Conservation (phyloP, 2,888 invertebrate species). For the Cremastinae sp. region DNA sequence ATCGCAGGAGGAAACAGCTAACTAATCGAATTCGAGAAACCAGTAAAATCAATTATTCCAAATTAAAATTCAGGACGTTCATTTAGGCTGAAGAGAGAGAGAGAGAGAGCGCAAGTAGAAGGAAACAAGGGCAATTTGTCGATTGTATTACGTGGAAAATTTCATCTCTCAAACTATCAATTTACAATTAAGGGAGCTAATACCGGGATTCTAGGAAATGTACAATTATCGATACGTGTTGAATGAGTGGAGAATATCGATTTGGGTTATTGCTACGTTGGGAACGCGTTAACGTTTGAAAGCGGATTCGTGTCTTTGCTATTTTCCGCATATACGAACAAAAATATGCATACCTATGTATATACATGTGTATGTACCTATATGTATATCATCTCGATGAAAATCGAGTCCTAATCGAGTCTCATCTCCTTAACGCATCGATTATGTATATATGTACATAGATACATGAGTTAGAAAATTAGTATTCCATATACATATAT, state of each 20-base stretch:
- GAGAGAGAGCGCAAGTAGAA: background rate
- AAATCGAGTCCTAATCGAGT: constrained; percentile 48
- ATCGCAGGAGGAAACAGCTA: constrained; percentile 10
- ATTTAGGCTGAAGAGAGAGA: background rate
- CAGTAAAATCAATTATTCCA: constrained; percentile 28
- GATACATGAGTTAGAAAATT: no score
- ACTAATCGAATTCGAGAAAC: constrained; percentile 27
- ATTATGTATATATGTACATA: constrained; percentile 45
- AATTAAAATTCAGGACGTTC: constrained; percentile 13
- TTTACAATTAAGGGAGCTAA: constrained; percentile 52
- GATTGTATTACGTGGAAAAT: constrained; percentile 36
- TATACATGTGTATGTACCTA: no score
- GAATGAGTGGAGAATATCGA: constrained; percentile 56
- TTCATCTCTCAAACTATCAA: constrained; percentile 54
- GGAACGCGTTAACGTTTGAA: constrained; percentile 21
- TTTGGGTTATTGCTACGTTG: constrained; percentile 24
- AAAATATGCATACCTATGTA: constrained; percentile 27
- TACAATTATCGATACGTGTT: constrained; percentile 59
- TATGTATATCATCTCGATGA: no score
- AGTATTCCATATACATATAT: no score
- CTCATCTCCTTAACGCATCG: constrained; percentile 58
- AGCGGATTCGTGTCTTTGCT: background rate
- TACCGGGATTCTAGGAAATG: constrained; percentile 39
- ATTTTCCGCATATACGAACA: no score
- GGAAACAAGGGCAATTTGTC: constrained; percentile 25